These are phyloP conservation scores for Sweltsa coloradensis DNA, from an alignment of 1,140 invertebrate species.

Conservation along the genomic window DNA sequence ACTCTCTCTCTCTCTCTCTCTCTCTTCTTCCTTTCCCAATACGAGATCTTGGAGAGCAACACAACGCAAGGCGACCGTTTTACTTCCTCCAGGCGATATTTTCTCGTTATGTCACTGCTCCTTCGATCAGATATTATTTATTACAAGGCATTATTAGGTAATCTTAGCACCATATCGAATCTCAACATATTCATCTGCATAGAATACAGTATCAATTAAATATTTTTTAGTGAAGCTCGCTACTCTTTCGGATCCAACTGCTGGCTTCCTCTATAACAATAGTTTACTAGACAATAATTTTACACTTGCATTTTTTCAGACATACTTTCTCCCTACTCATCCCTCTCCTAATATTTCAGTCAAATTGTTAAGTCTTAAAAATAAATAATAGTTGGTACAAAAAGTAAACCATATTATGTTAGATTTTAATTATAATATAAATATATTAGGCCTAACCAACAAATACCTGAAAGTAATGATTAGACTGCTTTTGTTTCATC, in stretches of 20 bases:
- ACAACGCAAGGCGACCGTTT: no score
- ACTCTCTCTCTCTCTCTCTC: no score
- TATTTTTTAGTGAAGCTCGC: slow-evolving; percentile 12
- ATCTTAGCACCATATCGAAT: slow-evolving; percentile 17
- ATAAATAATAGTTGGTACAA: neutral
- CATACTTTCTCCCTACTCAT: neutral
- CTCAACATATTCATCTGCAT: slow-evolving; percentile 9
- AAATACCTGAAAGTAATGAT: no score
- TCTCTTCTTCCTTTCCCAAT: no score
- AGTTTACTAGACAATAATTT: slow-evolving; percentile 2
- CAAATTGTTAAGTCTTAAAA: slow-evolving; percentile 3
- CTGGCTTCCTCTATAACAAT: slow-evolving; percentile 7
- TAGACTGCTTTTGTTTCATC: no score
- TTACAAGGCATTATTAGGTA: slow-evolving; percentile 16
- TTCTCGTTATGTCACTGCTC: no score
- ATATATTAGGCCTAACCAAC: no score
- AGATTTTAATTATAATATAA: no score
- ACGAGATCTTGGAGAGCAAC: no score
- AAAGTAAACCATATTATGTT: no score
- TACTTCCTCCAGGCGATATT: no score
- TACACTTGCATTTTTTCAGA: slow-evolving; percentile 7
- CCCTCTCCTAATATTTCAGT: neutral
- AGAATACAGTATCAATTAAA: slow-evolving; percentile 9
- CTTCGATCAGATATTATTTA: slow-evolving; percentile 6
- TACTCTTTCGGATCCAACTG: slow-evolving; percentile 12